A percentile compares a stretch with the other conserved stretches of the same genome.
These are phyloP conservation scores for Venustaconcha ellipsiformis DNA, from an alignment of 1,140 invertebrate genomes.

Conservation along the genomic window DNA sequence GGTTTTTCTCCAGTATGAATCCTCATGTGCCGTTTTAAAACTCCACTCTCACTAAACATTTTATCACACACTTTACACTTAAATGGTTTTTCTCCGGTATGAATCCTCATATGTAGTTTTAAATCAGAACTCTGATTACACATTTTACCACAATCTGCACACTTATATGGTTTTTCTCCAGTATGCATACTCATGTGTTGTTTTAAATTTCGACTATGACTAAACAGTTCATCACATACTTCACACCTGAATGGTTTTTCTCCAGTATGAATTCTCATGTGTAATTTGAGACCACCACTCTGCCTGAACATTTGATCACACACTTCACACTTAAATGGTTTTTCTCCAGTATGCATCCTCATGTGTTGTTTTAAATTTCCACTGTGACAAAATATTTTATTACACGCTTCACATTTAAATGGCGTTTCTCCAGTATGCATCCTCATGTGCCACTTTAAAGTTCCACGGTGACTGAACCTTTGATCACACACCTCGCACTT, in stretches of 20 bases:
- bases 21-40: conserved; percentile 4
- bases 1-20: background rate
- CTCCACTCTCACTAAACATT: background rate
- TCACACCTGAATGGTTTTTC: conserved; percentile 9
- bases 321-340: conserved; percentile 1
- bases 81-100: conserved; percentile 1
- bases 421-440: conserved; percentile 15
- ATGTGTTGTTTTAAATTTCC: conserved; percentile 4
- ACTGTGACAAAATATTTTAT: background rate
- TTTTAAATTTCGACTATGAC: background rate
- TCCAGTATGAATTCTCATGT: conserved; percentile 14
- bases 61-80: conserved; percentile 10
- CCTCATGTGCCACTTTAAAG: conserved; percentile 4
- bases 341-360: conserved; percentile 10
- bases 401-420: conserved; percentile 14
- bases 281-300: conserved; percentile 1
- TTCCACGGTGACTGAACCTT: background rate
- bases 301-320: background rate
- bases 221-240: conserved; percentile 5
- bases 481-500: conserved; percentile 4
- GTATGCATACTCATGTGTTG: conserved; percentile 10
- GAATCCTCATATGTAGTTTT: conserved; percentile 1
- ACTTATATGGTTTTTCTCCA: conserved; percentile 8
- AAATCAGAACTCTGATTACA: conserved; percentile 1
- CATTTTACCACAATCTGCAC: conserved; percentile 6